A percentile compares a stretch with the other conserved stretches of the same genome.
phyloP scores from a whole-genome alignment of 2,888 invertebrate species.

The Panorpa germanica region DNA sequence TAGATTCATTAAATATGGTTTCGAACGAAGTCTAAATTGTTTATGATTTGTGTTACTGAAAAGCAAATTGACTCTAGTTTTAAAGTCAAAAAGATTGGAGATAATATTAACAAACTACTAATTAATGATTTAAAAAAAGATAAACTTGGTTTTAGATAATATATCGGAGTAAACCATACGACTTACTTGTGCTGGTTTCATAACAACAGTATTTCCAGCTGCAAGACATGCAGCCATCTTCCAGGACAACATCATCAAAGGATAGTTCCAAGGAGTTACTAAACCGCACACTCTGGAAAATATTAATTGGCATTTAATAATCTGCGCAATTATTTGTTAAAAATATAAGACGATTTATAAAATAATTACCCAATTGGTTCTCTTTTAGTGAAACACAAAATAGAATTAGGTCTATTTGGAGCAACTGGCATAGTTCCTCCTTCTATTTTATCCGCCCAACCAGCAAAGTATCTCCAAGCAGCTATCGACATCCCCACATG shows the following conservation, averaged over 20 bases:
- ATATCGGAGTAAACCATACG: background rate
- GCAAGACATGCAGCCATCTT: conserved; percentile 96
- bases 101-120: background rate
- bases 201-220: conserved; percentile 89
- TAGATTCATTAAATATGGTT: too few species aligned
- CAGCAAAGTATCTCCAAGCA: conserved; percentile 91
- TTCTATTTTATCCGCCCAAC: conserved; percentile 93
- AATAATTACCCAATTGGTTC: conserved; percentile 73
- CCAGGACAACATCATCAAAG: conserved; percentile 97
- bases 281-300: conserved; percentile 64
- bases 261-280: conserved; percentile 96
- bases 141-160: conserved; percentile 3
- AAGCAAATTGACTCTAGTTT: too few species aligned
- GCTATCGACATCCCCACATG: conserved; percentile 97
- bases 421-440: conserved; percentile 83
- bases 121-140: conserved; percentile 9
- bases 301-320: too few species aligned
- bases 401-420: conserved; percentile 80
- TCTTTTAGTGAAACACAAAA: conserved; percentile 70
- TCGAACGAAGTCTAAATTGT: too few species aligned
- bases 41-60: too few species aligned
- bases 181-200: conserved; percentile 78
- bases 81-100: too few species aligned
- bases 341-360: too few species aligned
- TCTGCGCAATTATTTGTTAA: too few species aligned